phyloP scores from a whole-genome alignment of 2,888 invertebrate genomes.

The Nebria salina region DNA sequence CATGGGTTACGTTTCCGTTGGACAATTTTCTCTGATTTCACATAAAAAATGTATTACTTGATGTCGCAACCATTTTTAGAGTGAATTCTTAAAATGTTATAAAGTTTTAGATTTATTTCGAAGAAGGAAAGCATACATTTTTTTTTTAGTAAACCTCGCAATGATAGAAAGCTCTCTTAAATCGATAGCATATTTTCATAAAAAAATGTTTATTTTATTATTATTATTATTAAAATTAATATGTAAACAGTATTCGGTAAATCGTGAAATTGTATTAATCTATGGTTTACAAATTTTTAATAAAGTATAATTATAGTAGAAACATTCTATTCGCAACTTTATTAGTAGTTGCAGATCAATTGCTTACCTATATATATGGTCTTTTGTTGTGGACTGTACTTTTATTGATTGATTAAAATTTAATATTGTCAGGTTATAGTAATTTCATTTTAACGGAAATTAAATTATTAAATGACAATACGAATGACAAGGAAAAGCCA shows the following conservation, averaged over 20 bases:
- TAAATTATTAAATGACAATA: constrained; percentile 14
- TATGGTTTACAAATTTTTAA: no score
- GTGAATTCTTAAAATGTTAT: not conserved
- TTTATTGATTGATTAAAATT: not conserved
- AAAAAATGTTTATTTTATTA: no score
- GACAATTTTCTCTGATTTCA: not conserved
- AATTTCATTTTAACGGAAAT: not conserved
- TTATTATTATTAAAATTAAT: no score
- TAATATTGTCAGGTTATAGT: not conserved
- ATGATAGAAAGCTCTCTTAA: no score
- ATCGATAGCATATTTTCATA: no score
- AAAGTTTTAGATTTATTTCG: not conserved
- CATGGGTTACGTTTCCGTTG: not conserved
- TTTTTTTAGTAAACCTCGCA: not conserved
- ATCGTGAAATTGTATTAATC: no score
- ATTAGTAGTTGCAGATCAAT: no score
- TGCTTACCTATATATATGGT: no score
- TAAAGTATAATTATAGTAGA: no score
- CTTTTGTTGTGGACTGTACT: not conserved
- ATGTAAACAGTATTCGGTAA: no score
- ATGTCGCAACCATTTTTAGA: not conserved
- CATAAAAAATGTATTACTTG: not conserved
- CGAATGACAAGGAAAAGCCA: not conserved
- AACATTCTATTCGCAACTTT: no score
- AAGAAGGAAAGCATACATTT: not conserved